Conservation (phyloP, 1,140 invertebrate species). For the Eufriesea mexicana region DNA sequence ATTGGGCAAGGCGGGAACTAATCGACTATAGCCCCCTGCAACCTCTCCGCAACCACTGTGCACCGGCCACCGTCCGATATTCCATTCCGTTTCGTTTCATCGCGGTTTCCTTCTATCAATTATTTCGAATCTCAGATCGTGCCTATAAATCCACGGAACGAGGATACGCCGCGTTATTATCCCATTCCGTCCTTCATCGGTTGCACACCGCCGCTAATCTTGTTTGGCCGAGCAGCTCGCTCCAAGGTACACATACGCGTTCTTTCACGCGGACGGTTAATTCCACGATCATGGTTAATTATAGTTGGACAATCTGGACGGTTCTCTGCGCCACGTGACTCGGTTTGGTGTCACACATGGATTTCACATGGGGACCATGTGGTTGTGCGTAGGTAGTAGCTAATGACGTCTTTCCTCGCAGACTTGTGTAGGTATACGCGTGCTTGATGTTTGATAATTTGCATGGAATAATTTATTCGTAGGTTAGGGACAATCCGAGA, state of each 20-base stretch:
- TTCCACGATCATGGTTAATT: background rate
- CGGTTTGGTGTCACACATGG: no score
- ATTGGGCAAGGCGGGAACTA: constrained; percentile 69
- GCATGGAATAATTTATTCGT: no score
- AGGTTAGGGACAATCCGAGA: no score
- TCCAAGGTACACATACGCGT: background rate
- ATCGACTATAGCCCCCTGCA: constrained; percentile 50
- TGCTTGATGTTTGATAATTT: no score
- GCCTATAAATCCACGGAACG: constrained; percentile 64
- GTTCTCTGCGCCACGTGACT: no score
- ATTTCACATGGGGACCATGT: no score
- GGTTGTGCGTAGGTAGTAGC: no score
- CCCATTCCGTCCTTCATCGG: constrained; percentile 32
- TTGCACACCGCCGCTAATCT: constrained; percentile 15
- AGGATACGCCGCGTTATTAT: constrained; percentile 65
- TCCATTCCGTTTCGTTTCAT: constrained; percentile 68
- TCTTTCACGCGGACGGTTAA: background rate
- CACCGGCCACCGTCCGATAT: constrained; percentile 55
- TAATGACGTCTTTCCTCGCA: no score
- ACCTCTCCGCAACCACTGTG: background rate
- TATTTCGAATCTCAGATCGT: constrained; percentile 69
- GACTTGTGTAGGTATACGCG: no score
- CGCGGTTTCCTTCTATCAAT: constrained; percentile 71
- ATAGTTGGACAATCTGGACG: background rate
- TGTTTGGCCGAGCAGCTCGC: background rate